phyloP scores from a whole-genome alignment of 1,140 invertebrate species.

The Ectropis grisescens region DNA sequence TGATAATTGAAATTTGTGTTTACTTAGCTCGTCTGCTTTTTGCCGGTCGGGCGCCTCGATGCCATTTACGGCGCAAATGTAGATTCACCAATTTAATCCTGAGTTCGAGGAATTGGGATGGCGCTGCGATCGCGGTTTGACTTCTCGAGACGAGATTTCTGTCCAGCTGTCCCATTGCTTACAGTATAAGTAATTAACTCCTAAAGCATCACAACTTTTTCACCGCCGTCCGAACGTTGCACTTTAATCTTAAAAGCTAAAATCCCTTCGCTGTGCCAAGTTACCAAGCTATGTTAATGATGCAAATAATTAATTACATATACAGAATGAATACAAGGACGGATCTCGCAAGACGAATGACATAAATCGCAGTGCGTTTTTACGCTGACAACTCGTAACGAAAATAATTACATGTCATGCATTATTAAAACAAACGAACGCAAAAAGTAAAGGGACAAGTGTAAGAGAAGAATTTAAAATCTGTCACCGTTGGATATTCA shows the following conservation, averaged over 20 bases:
- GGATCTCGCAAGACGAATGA: slow-evolving; percentile 10
- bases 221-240: too few relatives aligned
- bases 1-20: slow-evolving; percentile 67
- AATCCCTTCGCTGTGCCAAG: too few relatives aligned
- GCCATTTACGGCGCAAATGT: slow-evolving; percentile 38
- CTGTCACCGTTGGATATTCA: slow-evolving; percentile 61
- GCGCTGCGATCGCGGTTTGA: slow-evolving; percentile 18
- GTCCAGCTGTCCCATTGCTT: too few relatives aligned
- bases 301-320: too few relatives aligned
- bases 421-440: slow-evolving; percentile 52
- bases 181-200: too few relatives aligned
- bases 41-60: slow-evolving; percentile 34
- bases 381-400: slow-evolving; percentile 23
- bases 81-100: slow-evolving; percentile 58
- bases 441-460: slow-evolving; percentile 53
- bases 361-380: slow-evolving; percentile 36
- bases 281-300: too few relatives aligned
- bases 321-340: too few relatives aligned
- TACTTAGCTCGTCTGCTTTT: slow-evolving; percentile 52
- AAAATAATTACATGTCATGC: slow-evolving; percentile 58
- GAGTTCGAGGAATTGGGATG: slow-evolving; percentile 36
- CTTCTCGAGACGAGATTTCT: slow-evolving; percentile 8
- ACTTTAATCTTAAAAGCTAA: too few relatives aligned
- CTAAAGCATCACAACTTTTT: too few relatives aligned
- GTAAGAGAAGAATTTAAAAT: slow-evolving; percentile 67